Evolutionary conservation across 2,888 invertebrate genomes (phyloP), one percentile per base, ranked within the genome.

Genomic region (Trisateles emortualis): DNA sequence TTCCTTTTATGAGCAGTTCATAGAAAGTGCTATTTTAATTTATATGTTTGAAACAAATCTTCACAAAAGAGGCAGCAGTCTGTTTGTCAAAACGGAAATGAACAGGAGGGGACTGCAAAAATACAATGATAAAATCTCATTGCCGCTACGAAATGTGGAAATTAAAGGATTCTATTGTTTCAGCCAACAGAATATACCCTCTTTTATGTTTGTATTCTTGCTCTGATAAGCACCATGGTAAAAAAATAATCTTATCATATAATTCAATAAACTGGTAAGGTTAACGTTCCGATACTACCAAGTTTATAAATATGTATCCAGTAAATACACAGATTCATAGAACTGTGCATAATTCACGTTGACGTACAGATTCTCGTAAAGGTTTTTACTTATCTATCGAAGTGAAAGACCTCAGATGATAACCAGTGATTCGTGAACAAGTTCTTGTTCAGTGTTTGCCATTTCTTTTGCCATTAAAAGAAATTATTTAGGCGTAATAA

Each of bases 401-500:
- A 64, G 58, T 62, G 62, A 56, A 52, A 61, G 63, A 65, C 63
- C 68, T 64, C 64, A 55, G 55, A 57, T 53, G 59, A 68, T 68
- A 71, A 39, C 58, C 64, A 61, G 45, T 59, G 70, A 57, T 64
- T 59, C 72, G 63, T 66, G 65, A 68, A 72, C 58, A 63, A 66
- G 59, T 70, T 65, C 58, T 61, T 68, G 49, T 59, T 67, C 55
- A 60, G 47, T 59, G 61, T 62, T 71, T 74, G 65, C 60, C 59
- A 65, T 76, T 78, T 72, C 64, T 73, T 77, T 75, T 66, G 60
- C 68, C 57, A 68, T 65, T 72, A 71, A 33, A 64, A 51, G 52
- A 57, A 78, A 54, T 76, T 73, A 76, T 76, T 82, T 77, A 61
- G 67, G 75, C 74, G 77, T 73, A 64, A 75, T 74, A 77, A 78